A percentile compares a stretch with the other conserved stretches of the same genome.
These are phyloP conservation scores for Meta bourneti DNA, from an alignment of 2,888 invertebrate species.

Conservation along the genomic window DNA sequence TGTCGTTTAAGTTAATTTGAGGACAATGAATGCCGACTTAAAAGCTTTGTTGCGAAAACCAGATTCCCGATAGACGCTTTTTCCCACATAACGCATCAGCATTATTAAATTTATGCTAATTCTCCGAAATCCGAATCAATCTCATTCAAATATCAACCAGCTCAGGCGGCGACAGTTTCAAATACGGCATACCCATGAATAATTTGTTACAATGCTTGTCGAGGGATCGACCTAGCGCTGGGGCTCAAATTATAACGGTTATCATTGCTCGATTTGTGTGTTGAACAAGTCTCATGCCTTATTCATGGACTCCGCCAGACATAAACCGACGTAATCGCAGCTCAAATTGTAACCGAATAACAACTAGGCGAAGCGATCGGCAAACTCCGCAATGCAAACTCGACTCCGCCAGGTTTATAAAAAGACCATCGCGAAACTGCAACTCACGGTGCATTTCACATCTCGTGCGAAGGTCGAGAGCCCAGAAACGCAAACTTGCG, in stretches of 20 bases:
- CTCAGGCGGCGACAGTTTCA: too few relatives aligned
- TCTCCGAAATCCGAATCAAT: too few relatives aligned
- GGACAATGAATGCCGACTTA: too few relatives aligned
- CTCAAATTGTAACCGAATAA: background rate
- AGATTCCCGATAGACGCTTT: too few relatives aligned
- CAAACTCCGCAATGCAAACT: background rate
- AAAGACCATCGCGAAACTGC: slow-evolving; percentile 17
- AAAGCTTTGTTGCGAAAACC: too few relatives aligned
- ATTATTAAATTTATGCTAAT: too few relatives aligned
- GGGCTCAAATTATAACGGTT: background rate
- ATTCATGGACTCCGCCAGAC: slow-evolving; percentile 11
- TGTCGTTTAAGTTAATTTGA: too few relatives aligned
- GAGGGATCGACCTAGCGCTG: too few relatives aligned
- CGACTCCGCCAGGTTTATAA: slow-evolving; percentile 23
- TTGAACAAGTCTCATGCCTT: slow-evolving; percentile 21
- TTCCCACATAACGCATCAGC: too few relatives aligned
- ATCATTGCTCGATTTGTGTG: slow-evolving; percentile 11
- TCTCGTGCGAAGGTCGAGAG: slow-evolving; percentile 23
- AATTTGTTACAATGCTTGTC: too few relatives aligned
- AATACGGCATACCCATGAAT: too few relatives aligned
- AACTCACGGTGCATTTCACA: slow-evolving; percentile 9
- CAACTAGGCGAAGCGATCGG: background rate
- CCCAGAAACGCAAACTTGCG: slow-evolving; percentile 69
- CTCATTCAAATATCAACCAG: too few relatives aligned
- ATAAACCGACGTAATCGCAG: background rate